Base-by-base conservation (phyloP, 1,140 invertebrate genomes). In the Saccostrea echinata region DNA sequence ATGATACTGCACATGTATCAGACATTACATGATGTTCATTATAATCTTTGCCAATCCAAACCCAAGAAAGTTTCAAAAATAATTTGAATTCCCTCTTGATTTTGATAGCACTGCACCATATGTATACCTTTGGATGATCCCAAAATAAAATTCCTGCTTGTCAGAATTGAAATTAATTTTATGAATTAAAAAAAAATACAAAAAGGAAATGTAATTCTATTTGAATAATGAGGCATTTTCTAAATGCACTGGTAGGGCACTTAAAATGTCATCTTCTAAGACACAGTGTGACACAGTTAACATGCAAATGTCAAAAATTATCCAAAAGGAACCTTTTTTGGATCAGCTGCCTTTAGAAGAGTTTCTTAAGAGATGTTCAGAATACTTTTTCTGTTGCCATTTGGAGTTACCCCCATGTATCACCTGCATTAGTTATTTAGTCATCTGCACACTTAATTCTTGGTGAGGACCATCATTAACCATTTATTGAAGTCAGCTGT, bases 211-310 rank as follows among this genome's bases (percentile, higher is more conserved):
- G 16, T 76, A 30, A 13, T 30, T 76, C 33, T 76, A 43, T 30
- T 76, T 76, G 68, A 76, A 30, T 30, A 33, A 76, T 76, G 68
- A 76, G 24, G 16, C 27, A 27, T 27, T 76, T 76, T 76, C 43
- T 76, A 76, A 76, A 76, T 30, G 24, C 18, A 61, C 18, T 76
- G 30, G 27, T 27, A 76, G 33, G 16, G 12, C 24, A 13, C 68
- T 76, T 27, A 76, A 35, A 76, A 30, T 30, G 27, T 76, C 68
- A 76, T 33, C 68, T 76, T 30, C 13, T 33, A 30, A 30, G 30
- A 16, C 30, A 30, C 27, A 30, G 13, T 8, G 68, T 18, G 68
- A 27, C 24, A 76, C 30, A 76, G 33, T 76, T 76, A 76, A 18
- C 68, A 30, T 16, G 27, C 18, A 16, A 76, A 76, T 76, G 68